Conservation (phyloP, 2,113 vertebrate species). For the Otis tarda region DNA sequence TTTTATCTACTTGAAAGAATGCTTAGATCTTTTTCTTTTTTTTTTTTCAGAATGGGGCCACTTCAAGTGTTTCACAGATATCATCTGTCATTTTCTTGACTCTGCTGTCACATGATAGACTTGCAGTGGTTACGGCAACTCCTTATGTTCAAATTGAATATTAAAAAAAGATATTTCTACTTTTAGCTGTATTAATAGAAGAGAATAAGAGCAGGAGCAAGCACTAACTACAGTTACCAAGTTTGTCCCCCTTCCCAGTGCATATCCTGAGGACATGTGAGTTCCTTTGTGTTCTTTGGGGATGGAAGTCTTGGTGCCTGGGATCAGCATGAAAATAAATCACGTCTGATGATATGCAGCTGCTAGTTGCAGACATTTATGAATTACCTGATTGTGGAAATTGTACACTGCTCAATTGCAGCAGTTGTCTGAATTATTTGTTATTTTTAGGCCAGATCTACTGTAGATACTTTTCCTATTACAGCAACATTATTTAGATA, state of each 20-base stretch:
- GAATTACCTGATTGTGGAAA: background rate
- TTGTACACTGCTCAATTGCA: background rate
- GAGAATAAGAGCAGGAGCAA: background rate
- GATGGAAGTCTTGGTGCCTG: background rate
- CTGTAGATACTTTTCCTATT: background rate
- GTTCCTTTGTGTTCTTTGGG: background rate
- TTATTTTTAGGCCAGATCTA: background rate
- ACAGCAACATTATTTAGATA: background rate
- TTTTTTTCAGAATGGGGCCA: rapidly evolving
- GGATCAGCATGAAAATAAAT: background rate
- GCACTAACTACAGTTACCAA: background rate
- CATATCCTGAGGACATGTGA: background rate
- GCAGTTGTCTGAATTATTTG: background rate
- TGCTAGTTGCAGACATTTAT: background rate
- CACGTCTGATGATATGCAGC: background rate
- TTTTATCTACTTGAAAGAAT: background rate
- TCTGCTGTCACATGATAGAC: background rate
- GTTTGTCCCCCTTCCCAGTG: background rate
- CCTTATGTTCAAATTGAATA: background rate
- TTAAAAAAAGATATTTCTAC: background rate
- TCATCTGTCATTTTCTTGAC: background rate
- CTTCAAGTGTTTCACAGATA: background rate
- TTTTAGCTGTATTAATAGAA: background rate
- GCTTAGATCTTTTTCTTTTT: background rate
- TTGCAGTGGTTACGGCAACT: background rate